phyloP scores from a whole-genome alignment of 2,797 vertebrate species.

The Oryzias sinensis region DNA sequence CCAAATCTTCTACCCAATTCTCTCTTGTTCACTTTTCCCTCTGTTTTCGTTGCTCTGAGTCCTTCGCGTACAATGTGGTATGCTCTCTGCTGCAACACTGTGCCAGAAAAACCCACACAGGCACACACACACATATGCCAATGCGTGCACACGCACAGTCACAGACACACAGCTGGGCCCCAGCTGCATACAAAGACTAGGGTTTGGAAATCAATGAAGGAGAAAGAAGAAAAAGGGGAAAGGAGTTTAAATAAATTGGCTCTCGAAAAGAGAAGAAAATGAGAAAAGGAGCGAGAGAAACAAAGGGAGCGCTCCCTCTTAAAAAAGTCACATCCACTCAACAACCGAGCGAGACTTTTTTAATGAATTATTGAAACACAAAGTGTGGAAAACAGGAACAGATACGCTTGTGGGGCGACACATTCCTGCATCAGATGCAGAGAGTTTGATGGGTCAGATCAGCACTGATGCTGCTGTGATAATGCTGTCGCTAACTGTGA shows the following conservation, averaged over 20 bases:
- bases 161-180: slow-evolving; percentile 83
- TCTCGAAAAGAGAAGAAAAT: slow-evolving; percentile 80
- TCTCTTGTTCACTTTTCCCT: slow-evolving; percentile 39
- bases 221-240: slow-evolving; percentile 82
- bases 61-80: slow-evolving; percentile 74
- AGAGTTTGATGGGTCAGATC: slow-evolving; percentile 28
- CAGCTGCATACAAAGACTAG: slow-evolving; percentile 84
- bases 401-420: slow-evolving; percentile 38
- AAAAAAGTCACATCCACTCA: slow-evolving; percentile 56
- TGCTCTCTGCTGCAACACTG: slow-evolving; percentile 77
- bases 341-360: slow-evolving; percentile 52
- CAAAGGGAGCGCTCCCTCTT: slow-evolving; percentile 35
- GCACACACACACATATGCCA: slow-evolving; percentile 50
- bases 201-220: slow-evolving; percentile 89
- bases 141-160: slow-evolving; percentile 62
- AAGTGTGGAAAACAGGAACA: slow-evolving; percentile 29
- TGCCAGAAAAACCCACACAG: slow-evolving; percentile 78
- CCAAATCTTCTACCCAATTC: slow-evolving; percentile 36
- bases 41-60: slow-evolving; percentile 63
- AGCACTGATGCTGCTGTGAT: slow-evolving; percentile 27
- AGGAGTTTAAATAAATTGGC: slow-evolving; percentile 84
- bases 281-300: slow-evolving; percentile 65
- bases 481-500: slow-evolving; percentile 16
- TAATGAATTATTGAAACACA: slow-evolving; percentile 50
- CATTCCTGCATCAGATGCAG: slow-evolving; percentile 17